Percentiles rank a stretch among this genome's conserved stretches.
These are phyloP conservation scores for Argynnis bischoffii DNA, from an alignment of 2,888 invertebrate species.

Conservation along the genomic window DNA sequence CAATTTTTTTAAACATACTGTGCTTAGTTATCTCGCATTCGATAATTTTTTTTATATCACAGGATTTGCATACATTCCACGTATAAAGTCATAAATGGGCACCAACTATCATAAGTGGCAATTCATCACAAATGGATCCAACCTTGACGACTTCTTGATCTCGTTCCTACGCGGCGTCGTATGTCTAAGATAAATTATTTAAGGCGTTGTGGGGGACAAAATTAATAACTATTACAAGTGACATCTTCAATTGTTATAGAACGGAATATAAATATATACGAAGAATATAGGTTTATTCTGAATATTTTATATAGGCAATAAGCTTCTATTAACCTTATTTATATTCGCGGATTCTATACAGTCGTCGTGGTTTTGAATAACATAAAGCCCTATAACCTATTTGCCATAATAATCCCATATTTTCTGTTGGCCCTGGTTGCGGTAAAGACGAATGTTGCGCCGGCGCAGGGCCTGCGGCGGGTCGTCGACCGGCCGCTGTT, in stretches of 20 bases:
- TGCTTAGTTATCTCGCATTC: neutral
- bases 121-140: conserved; percentile 75
- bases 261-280: conserved; percentile 13
- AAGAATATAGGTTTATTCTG: no score
- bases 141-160: conserved; percentile 78
- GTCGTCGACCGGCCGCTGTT: conserved; percentile 79
- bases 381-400: neutral
- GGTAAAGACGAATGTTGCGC: conserved; percentile 70
- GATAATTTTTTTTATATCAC: conserved; percentile 28
- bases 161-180: conserved; percentile 70
- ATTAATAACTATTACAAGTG: conserved; percentile 52
- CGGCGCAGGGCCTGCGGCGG: conserved; percentile 74
- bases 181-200: conserved; percentile 62
- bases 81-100: conserved; percentile 40
- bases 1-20: neutral
- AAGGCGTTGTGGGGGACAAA: conserved; percentile 50
- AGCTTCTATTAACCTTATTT: no score
- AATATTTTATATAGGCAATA: no score
- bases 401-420: conserved; percentile 52
- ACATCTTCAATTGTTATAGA: conserved; percentile 47
- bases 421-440: conserved; percentile 59
- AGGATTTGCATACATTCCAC: conserved; percentile 33
- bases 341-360: neutral
- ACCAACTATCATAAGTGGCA: conserved; percentile 56
- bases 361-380: neutral